Percentiles rank a stretch among this genome's conserved stretches.
These are phyloP conservation scores for Tortricodes alternella DNA, from an alignment of 2,888 invertebrate genomes.

Conservation along the genomic window DNA sequence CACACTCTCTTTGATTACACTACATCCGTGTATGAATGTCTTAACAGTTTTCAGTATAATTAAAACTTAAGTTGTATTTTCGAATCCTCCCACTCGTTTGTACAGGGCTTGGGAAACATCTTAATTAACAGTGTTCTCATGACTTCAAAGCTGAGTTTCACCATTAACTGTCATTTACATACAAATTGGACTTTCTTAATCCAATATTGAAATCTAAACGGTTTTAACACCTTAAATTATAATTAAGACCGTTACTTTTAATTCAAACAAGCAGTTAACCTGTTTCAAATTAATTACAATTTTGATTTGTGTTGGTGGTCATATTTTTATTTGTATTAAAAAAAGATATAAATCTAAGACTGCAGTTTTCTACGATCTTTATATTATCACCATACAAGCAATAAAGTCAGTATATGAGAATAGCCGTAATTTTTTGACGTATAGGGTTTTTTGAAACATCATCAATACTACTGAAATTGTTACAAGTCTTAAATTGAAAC, in stretches of 20 bases:
- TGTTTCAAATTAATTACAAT: conserved; percentile 23
- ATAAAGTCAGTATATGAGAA: too few species aligned
- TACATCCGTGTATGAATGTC: background rate
- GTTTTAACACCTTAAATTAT: conserved; percentile 29
- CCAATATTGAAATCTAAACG: conserved; percentile 31
- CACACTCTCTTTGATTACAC: too few species aligned
- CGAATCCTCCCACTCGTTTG: conserved; percentile 6
- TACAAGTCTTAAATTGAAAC: background rate
- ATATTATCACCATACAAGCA: too few species aligned
- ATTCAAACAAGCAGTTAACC: conserved; percentile 22
- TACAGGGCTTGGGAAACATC: conserved; percentile 36
- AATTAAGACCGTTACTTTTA: conserved; percentile 15
- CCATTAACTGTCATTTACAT: conserved; percentile 44
- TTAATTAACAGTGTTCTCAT: conserved; percentile 51
- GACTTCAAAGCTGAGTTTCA: conserved; percentile 39
- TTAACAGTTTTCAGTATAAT: background rate
- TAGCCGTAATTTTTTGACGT: too few species aligned
- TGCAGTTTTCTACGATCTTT: too few species aligned
- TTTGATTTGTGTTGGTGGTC: conserved; percentile 1
- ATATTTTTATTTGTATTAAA: background rate
- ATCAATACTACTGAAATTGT: conserved; percentile 16
- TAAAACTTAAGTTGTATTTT: background rate
- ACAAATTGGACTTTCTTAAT: conserved; percentile 36
- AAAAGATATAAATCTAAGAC: too few species aligned
- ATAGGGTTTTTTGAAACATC: too few species aligned